Base-by-base conservation (phyloP, 2,113 vertebrate genomes). In the Oophaga pumilio region DNA sequence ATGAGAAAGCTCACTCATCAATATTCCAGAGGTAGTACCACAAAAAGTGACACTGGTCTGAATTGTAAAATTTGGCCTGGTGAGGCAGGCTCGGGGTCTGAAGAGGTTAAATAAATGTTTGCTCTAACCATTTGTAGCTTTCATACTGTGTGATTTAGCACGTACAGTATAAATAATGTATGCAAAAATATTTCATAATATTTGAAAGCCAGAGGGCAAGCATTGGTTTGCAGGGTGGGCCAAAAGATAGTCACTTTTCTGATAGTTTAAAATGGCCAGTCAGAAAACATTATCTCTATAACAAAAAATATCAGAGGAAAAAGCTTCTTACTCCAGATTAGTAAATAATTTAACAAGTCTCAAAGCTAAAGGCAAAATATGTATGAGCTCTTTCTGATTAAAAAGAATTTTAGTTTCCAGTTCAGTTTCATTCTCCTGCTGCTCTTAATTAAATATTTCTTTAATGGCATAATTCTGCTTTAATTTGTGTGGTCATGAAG, bases 381-480 rank as follows among this genome's bases (percentile, higher is more conserved):
- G 85, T 80, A 86, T 86, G 85, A 86, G 85, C 85, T 69, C 74
- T 69, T 71, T 82, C 79, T 87, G 86, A 87, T 87, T 73, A 87
- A 82, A 82, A 87, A 82, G 78, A 87, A 81, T 87, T 87, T 87
- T 74, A 50, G 10, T 81, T 71, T 87, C 50, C 64, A 57, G 77
- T 62, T 66, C 59, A 78, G 73, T 82, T 87, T 87, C 86, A 82
- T 87, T 68, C 68, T 82, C 86, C 86, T 71, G 53, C 78, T 87
- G 86, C 56, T 82, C 68, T 82, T 87, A 87, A 87, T 87, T 87
- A 87, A 87, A 82, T 82, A 66, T 86, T 80, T 71, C 64, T 86
- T 69, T 86, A 86, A 64, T 79, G 76, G 85, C 62, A 86, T 86
- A 80, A 86, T 69, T 73, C 53, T 59, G 66, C 77, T 71, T 81